phyloP scores from a whole-genome alignment of 2,797 vertebrate genomes.

The Morus bassanus region DNA sequence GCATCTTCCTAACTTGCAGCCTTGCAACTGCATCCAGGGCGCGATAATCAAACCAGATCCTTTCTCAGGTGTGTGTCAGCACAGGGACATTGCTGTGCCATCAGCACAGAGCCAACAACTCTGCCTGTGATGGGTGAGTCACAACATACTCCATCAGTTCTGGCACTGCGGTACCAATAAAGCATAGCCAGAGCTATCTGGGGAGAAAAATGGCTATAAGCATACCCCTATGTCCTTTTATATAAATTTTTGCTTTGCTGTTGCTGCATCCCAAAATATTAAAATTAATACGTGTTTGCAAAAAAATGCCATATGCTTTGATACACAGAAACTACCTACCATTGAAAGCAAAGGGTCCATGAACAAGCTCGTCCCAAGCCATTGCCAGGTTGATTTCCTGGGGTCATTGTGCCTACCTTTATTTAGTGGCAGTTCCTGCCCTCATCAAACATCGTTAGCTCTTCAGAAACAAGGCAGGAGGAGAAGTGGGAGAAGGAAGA shows the following conservation, averaged over 20 bases:
- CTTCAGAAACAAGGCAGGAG: background rate
- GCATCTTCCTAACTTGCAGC: background rate
- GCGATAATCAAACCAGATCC: background rate
- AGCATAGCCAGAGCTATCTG: background rate
- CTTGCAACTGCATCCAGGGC: background rate
- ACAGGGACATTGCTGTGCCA: background rate
- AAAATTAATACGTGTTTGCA: background rate
- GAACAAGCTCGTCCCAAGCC: background rate
- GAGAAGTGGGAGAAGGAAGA: background rate
- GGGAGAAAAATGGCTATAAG: background rate
- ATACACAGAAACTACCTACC: background rate
- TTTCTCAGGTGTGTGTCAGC: background rate
- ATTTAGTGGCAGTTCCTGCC: background rate
- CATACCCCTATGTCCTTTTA: background rate
- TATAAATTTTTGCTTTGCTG: background rate
- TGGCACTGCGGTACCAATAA: background rate
- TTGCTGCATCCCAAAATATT: background rate
- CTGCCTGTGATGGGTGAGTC: background rate
- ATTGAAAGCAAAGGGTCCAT: background rate
- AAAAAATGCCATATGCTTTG: background rate
- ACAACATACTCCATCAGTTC: background rate
- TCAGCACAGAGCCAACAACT: background rate
- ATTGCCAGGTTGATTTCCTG: background rate
- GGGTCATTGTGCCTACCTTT: background rate
- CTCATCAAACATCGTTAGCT: background rate